Base-by-base conservation (phyloP, 2,888 invertebrate species). In the Operophtera brumata region DNA sequence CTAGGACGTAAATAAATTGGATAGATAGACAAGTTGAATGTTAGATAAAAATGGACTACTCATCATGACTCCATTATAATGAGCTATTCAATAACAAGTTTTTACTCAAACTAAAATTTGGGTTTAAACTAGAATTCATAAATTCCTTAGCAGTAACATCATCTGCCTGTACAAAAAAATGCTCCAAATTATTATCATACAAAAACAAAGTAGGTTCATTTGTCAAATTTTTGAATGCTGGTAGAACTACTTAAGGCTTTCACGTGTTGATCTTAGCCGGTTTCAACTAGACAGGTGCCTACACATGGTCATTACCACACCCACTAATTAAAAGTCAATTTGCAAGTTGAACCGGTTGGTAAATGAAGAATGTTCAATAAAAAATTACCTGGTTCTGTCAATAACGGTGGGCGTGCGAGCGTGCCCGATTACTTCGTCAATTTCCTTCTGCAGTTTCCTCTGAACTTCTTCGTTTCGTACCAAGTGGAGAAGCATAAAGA, bases 401-500 rank as follows among this genome's bases (percentile, higher is more conserved):
- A 80, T 77, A 9, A 93, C 76, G 1, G 76, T 74, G 0, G 94
- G 94, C 51, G 81, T 67, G 42, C 93, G 80, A 11, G 86, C 78
- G 30, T 80, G 77, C 1, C 94, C 94, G 0, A 94, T 82, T 40
- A 92, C 87, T 11, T 79, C 75, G 62, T 93, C 92, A 41, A 94
- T 81, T 77, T 94, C 94, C 2, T 78, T 65, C 36, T 93, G 93
- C 9, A 94, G 76, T 54, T 85, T 84, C 34, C 73, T 78, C 65
- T 93, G 92, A 34, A 94, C 87, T 0, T 92, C 83, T 0, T 91
- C 89, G 69, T 93, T 84, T 40, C 91, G 76, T 0, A 93, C 83
- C 59, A 94, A 80, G 61, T 92, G 91, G 1, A 94, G 80, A 1
- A 94, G 77, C 50, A 92, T 86, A 67, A 92, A 93, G 0, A 91